Percentiles rank a stretch among this genome's conserved stretches.
These are phyloP conservation scores for Plebejus anna DNA, from an alignment of 2,888 invertebrate genomes.

Conservation along the genomic window DNA sequence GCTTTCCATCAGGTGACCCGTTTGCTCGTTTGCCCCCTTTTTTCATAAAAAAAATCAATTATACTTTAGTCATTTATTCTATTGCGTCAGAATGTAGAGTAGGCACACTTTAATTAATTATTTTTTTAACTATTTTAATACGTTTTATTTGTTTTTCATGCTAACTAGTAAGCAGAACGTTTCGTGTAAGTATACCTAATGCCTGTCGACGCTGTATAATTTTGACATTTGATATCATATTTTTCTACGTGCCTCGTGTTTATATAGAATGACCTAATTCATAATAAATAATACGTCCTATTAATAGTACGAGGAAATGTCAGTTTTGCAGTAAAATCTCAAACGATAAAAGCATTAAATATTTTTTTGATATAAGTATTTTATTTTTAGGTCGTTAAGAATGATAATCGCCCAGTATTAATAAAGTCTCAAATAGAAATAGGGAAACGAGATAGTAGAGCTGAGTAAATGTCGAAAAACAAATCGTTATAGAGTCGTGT, in stretches of 20 bases:
- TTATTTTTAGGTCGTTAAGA: not conserved
- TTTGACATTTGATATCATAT: not conserved
- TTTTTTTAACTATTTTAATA: not conserved
- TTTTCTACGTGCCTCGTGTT: not conserved
- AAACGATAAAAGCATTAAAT: not conserved
- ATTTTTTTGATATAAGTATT: not conserved
- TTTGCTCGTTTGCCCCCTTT: too few species aligned
- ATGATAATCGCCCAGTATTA: not conserved
- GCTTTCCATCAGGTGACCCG: too few species aligned
- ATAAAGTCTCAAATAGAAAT: not conserved
- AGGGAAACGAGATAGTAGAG: not conserved
- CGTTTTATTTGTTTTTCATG: conserved; percentile 18
- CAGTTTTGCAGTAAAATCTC: not conserved
- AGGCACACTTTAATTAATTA: not conserved
- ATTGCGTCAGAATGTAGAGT: not conserved
- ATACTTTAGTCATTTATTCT: not conserved
- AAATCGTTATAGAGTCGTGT: conserved; percentile 52
- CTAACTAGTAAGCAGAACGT: not conserved
- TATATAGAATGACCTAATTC: not conserved
- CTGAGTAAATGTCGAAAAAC: conserved; percentile 38
- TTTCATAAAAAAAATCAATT: not conserved
- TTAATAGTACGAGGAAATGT: not conserved
- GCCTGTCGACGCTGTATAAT: not conserved
- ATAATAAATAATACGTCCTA: not conserved
- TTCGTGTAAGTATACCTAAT: conserved; percentile 9